phyloP scores from a whole-genome alignment of 2,888 invertebrate genomes.

The Xanthostigma xanthostigma region DNA sequence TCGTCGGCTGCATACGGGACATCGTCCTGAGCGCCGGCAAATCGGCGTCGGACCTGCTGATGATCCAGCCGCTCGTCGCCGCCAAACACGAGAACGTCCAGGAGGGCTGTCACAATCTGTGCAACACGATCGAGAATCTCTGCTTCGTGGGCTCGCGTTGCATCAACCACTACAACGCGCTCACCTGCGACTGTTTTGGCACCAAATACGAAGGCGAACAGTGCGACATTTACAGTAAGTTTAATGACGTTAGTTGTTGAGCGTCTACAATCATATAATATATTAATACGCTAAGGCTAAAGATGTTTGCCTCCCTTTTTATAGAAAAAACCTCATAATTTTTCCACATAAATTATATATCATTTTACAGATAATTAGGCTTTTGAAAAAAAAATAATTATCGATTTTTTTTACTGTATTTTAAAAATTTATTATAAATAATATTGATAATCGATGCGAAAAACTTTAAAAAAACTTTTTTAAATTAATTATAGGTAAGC shows the following conservation, averaged over 20 bases:
- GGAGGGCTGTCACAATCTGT: conserved; percentile 77
- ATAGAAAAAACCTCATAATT: too few relatives aligned
- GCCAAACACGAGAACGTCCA: conserved; percentile 81
- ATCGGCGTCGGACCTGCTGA: conserved; percentile 66
- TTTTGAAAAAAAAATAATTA: too few relatives aligned
- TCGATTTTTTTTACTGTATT: too few relatives aligned
- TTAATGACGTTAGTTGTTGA: conserved; percentile 1
- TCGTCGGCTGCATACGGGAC: conserved; percentile 81
- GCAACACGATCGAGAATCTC: conserved; percentile 63
- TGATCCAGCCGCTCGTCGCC: conserved; percentile 69
- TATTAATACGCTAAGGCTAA: too few relatives aligned
- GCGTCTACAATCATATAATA: too few relatives aligned
- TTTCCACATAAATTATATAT: too few relatives aligned
- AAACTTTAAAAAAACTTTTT: too few relatives aligned
- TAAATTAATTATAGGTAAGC: too few relatives aligned
- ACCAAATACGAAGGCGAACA: conserved; percentile 82
- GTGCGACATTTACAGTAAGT: conserved; percentile 82
- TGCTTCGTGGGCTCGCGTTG: conserved; percentile 81
- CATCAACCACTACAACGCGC: conserved; percentile 80
- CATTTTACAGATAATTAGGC: too few relatives aligned
- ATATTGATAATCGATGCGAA: too few relatives aligned
- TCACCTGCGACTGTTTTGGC: conserved; percentile 86
- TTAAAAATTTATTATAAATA: too few relatives aligned
- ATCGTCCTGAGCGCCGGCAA: conserved; percentile 75
- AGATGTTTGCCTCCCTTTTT: too few relatives aligned